Base-by-base conservation (phyloP, 2,888 invertebrate genomes). In the Deilephila porcellus region DNA sequence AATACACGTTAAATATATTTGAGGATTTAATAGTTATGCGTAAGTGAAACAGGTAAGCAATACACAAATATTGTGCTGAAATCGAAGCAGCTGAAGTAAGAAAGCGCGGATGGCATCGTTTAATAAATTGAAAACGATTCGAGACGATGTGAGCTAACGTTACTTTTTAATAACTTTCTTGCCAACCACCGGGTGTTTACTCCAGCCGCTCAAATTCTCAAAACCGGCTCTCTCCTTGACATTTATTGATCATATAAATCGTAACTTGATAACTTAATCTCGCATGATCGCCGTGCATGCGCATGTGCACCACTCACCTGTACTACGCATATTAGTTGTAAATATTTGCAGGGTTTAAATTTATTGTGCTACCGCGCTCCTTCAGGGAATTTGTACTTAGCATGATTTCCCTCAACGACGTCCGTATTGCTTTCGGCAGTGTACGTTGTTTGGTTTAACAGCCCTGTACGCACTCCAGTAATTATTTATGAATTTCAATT, bases 241-340 rank as follows among this genome's bases (percentile, higher is more conserved):
- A 83, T 86, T 89, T 88, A 90, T 88, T 88, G 87, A 82, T 76
- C 79, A 79, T 82, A 87, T 90, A 89, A 90, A 89, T 89, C 83
- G 84, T 80, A 77, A 84, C 81, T 86, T 88, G 87, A 90, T 89
- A 89, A 87, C 89, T 89, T 90, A 90, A 90, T 90, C 86, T 87
- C 75, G 75, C 80, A 77, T 83, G 83, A 87, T 86, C 82, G 80
- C 74, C 78, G 70, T 76, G 73, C 71, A 79, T 75, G 78, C 74
- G 67, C 67, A 67, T 52, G 67, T 52, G 76, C 78, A 71, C 64
- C 52, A 60, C 17, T 74, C 80, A 84, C 76, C 79, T 79, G 81
- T 77, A 76, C 79, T 80, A 79, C 78, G 77, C 77, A 37, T 62
- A 70, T 72, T 72, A 70, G 60, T 53, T 37, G 52, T 53, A 60